Evolutionary conservation across 2,113 vertebrate species (phyloP).

Genomic region (Gnathonemus longibarbis): DNA sequence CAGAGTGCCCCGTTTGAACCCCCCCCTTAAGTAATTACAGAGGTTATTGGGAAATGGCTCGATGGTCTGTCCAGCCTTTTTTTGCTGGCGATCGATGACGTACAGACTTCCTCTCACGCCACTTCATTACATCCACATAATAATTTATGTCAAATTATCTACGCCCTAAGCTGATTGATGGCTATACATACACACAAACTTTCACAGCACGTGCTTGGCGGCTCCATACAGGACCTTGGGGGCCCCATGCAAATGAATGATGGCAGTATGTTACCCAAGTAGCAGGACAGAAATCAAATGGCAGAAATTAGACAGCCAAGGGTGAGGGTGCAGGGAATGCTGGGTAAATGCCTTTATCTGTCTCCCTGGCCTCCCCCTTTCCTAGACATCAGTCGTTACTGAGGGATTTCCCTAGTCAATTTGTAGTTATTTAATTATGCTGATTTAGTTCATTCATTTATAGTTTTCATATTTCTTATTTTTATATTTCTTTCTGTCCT

Average conservation of each 20-base stretch:
- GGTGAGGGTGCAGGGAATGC: not conserved
- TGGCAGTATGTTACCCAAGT: not conserved
- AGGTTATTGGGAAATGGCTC: not conserved
- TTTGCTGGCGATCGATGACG: not conserved
- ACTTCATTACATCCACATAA: not conserved
- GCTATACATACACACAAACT: not conserved
- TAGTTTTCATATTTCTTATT: too few species aligned
- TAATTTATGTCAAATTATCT: not conserved
- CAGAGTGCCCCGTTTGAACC: not conserved
- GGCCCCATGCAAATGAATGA: not conserved
- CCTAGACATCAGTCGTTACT: not conserved
- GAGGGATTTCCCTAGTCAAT: too few species aligned
- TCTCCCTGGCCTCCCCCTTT: not conserved
- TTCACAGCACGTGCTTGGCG: not conserved
- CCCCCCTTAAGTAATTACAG: not conserved
- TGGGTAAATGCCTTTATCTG: not conserved
- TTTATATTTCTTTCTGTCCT: too few species aligned
- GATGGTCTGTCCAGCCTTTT: not conserved
- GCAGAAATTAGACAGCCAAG: not conserved
- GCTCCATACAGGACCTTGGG: not conserved
- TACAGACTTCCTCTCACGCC: not conserved
- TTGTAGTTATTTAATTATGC: too few species aligned
- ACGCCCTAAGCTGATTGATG: not conserved
- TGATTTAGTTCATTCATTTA: too few species aligned
- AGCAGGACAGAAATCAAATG: too few species aligned